Evolutionary conservation across 2,888 invertebrate genomes (phyloP).

Genomic region (Abscondita cerata): DNA sequence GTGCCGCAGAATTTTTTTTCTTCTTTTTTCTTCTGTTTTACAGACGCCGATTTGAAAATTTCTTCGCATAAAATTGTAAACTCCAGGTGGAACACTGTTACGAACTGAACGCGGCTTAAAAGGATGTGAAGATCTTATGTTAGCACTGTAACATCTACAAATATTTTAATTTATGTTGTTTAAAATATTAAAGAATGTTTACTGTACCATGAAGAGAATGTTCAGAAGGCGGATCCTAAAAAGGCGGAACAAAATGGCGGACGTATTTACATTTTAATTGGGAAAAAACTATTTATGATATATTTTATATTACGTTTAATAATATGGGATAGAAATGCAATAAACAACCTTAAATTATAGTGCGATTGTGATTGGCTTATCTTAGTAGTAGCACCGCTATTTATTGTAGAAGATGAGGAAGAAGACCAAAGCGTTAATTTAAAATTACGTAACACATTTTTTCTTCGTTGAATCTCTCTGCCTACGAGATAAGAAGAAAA

Average conservation of each 20-base stretch:
- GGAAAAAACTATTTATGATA: constrained; percentile 41
- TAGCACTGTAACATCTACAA: constrained; percentile 25
- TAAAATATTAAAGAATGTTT: constrained; percentile 48
- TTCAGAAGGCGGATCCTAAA: constrained; percentile 47
- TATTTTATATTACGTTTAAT: constrained; percentile 28
- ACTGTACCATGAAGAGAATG: constrained; percentile 46
- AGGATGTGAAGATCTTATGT: constrained; percentile 29
- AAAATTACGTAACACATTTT: constrained; percentile 11
- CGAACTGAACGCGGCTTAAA: not conserved
- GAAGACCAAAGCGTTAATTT: not conserved
- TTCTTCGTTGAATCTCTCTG: not conserved
- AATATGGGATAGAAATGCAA: constrained; percentile 27
- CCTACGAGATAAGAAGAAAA: not conserved
- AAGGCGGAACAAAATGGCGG: constrained; percentile 54
- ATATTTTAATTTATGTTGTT: constrained; percentile 32
- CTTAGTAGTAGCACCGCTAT: not conserved
- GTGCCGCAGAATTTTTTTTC: not conserved
- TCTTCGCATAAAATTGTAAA: not conserved
- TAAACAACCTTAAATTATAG: constrained; percentile 29
- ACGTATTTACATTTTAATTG: constrained; percentile 54
- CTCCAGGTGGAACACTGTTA: not conserved
- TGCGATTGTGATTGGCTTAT: constrained; percentile 17
- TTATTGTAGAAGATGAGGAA: constrained; percentile 2
- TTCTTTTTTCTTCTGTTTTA: constrained; percentile 3
- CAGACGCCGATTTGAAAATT: not conserved